These are phyloP conservation scores for Probosciger aterrimus DNA, from an alignment of 2,113 vertebrate species.

Conservation along the genomic window DNA sequence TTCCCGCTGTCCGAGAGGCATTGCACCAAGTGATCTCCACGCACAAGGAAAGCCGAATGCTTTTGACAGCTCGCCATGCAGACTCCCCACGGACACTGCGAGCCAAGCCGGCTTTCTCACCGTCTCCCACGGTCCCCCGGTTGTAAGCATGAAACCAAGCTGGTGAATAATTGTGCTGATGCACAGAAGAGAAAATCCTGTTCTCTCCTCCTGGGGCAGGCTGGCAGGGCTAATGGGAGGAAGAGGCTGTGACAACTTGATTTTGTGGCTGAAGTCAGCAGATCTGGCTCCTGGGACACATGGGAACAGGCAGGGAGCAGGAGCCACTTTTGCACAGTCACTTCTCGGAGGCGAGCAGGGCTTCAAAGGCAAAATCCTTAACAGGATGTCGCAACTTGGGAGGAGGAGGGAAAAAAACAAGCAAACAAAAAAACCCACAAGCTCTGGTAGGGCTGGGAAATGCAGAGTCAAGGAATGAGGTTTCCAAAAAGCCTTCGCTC, in stretches of 20 bases:
- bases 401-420: conserved; percentile 32
- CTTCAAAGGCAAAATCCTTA: conserved; percentile 47
- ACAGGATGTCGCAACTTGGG: conserved; percentile 44
- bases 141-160: background rate
- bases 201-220: conserved; percentile 32
- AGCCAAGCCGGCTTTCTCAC: conserved; percentile 1
- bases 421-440: conserved; percentile 31
- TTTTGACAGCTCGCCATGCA: background rate
- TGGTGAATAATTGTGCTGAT: conserved; percentile 63
- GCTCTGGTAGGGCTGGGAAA: conserved; percentile 33
- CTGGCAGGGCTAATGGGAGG: conserved; percentile 38
- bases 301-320: conserved; percentile 42
- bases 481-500: background rate
- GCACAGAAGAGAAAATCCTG: conserved; percentile 32
- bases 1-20: background rate
- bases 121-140: background rate
- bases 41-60: background rate
- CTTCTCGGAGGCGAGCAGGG: conserved; percentile 16
- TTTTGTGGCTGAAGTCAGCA: conserved; percentile 61
- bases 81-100: background rate
- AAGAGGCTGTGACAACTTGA: conserved; percentile 43
- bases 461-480: conserved; percentile 21
- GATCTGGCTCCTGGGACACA: conserved; percentile 19
- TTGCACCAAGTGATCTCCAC: background rate
- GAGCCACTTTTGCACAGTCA: conserved; percentile 52